Conservation (phyloP, 2,888 invertebrate species). For the Cheilosia urbana region DNA sequence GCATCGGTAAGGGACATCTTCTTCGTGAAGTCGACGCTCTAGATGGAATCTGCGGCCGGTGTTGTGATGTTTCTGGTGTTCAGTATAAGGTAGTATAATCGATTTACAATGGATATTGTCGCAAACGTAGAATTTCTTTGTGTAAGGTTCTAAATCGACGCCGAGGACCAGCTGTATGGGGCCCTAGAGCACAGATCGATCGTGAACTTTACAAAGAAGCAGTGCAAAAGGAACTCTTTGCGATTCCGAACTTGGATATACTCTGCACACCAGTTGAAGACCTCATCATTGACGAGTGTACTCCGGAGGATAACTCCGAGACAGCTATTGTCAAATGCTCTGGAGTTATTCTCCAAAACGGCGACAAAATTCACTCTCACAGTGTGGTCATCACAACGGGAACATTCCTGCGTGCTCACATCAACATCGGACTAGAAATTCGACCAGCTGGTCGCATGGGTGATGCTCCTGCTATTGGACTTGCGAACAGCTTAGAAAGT, state of each 20-base stretch:
- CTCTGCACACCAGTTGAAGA: slow-evolving; percentile 91
- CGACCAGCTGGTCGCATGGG: slow-evolving; percentile 92
- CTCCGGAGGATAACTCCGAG: slow-evolving; percentile 28
- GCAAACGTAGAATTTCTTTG: neutral
- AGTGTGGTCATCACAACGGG: slow-evolving; percentile 93
- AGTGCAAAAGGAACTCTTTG: slow-evolving; percentile 89
- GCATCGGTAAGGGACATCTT: slow-evolving; percentile 95
- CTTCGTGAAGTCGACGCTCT: slow-evolving; percentile 95
- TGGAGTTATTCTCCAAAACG: slow-evolving; percentile 84
- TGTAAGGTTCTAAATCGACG: slow-evolving; percentile 88
- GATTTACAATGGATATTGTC: neutral
- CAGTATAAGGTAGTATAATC: slow-evolving; percentile 87
- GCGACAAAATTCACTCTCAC: slow-evolving; percentile 86
- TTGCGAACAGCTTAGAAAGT: slow-evolving; percentile 89
- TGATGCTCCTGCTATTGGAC: slow-evolving; percentile 90
- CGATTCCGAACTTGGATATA: slow-evolving; percentile 88
- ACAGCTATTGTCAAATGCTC: slow-evolving; percentile 76
- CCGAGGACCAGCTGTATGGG: slow-evolving; percentile 96
- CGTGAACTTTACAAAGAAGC: slow-evolving; percentile 90
- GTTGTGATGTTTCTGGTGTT: slow-evolving; percentile 92
- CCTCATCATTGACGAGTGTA: slow-evolving; percentile 85
- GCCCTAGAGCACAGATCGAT: slow-evolving; percentile 94
- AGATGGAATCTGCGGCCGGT: slow-evolving; percentile 92
- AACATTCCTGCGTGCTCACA: slow-evolving; percentile 93
- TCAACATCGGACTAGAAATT: slow-evolving; percentile 91